Evolutionary conservation across 2,113 vertebrate genomes (phyloP).

Genomic region (Pica pica): DNA sequence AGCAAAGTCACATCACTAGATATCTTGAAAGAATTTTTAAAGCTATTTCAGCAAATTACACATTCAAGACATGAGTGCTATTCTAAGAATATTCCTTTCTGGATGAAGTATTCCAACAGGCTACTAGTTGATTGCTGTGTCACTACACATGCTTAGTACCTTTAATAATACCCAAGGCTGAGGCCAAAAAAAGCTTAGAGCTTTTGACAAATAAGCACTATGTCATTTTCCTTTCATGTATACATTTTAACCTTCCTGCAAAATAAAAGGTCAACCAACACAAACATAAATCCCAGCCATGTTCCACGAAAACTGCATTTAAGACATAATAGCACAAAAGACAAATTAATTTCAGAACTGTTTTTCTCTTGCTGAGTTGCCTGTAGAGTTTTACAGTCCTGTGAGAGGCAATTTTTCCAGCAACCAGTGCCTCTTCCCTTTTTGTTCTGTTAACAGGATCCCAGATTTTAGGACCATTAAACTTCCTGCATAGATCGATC

Average conservation of each 20-base stretch:
- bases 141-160: neutral
- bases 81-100: neutral
- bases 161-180: neutral
- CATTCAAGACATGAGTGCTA: neutral
- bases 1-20: neutral
- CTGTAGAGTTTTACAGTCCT: neutral
- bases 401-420: neutral
- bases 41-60: neutral
- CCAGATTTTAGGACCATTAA: neutral
- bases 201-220: neutral
- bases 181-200: neutral
- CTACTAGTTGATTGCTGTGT: neutral
- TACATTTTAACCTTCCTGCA: neutral
- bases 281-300: neutral
- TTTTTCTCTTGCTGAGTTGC: neutral
- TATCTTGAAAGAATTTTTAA: neutral
- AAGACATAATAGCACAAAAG: neutral
- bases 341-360: neutral
- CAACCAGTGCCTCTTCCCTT: neutral
- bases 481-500: rapidly evolving
- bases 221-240: neutral
- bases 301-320: neutral
- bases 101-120: neutral
- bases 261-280: neutral
- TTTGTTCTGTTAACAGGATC: neutral